Base-by-base conservation (phyloP, 53 echinoderm and acorn worm genomes). In the Luidia sarsii region DNA sequence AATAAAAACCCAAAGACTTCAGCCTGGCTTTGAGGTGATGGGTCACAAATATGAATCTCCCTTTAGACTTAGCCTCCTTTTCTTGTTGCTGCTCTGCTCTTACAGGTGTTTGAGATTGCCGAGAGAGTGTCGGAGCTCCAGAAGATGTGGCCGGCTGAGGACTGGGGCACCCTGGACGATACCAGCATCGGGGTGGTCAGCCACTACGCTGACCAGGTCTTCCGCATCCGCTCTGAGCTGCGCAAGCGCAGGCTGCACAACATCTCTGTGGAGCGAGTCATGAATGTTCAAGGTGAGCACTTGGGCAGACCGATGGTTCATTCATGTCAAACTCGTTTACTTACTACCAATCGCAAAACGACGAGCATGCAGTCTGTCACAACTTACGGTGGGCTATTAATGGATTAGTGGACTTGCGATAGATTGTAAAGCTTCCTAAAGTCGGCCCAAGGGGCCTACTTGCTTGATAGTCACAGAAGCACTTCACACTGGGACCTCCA, bases 221-320 rank as follows among this genome's bases (percentile, higher is more conserved):
- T 94, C 71, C 86, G 93, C 20, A 97, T 97, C 91, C 83, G 97
- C 48, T 83, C 94, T 23, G 97, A 97, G 75, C 79, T 97, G 15
- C 85, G 97, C 30, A 97, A 94, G 61, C 74, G 87, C 19, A 68
- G 88, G n/a, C 87, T 97, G 37, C 49, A 63, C 67, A 82, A 28
- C 27, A 87, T 97, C 22, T 90, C 91, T 14, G 97, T 97, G 48
- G 97, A 97, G 82, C 85, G 97, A 62, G 97, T 97, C 13, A 86
- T 97, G 91, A 97, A 97, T 64, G 96, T 97, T 4, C 97, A 97
- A 90, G 97, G 97, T 97, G 68, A 60, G 84, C 2, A n/a, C n/a
- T n/a, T n/a, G n/a, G n/a, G n/a, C n/a, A n/a, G n/a, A n/a, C n/a
- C n/a, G n/a, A n/a, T n/a, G n/a, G n/a, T n/a, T n/a, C n/a, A n/a